Evolutionary conservation across 2,888 invertebrate genomes (phyloP), one percentile per base, ranked within the genome.

Genomic region (Corythucha ciliata): DNA sequence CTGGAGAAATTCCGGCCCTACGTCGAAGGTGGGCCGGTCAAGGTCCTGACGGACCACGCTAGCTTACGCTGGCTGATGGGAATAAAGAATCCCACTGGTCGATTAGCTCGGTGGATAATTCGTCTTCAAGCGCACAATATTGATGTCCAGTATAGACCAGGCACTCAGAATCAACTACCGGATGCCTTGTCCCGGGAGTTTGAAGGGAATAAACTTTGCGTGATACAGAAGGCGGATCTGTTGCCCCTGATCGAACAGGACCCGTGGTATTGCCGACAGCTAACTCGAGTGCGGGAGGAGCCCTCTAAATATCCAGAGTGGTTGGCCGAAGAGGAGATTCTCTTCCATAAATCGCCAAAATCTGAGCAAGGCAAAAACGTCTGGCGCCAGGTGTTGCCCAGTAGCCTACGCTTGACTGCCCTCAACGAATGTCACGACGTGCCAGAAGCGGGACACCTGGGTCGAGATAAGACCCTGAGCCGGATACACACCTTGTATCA

Each of bases 11-110:
- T 56, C 27, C 44, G 61, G 10, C 52, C 49, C 1, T 63, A 63
- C 32, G n/a, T 62, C 1, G 60, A 62, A 29, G 63, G 61, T 1
- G 48, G 49, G 8, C 33, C 46, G 2, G 64, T 63, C 36, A 59
- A 45, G 4, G 62, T 63, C 0, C 56, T 64, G 0, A 64, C 61
- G 0, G 61, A 63, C 27, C 57, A 63, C 16, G 24, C 50, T 12
- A 59, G 58, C 21, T 36, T 63, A 0, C 25, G 41, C 1, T 63
- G 61, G 62, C 39, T 62, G 7, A 54, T 56, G 16, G 53, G 41
- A 8, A 18, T 59, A 3, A 59, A 63, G 5, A 52, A 57, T 18
- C 62, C 62, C 0, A 49, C 48, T 1, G 59, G 60, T 6, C 50
- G 57, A 7, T 22, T 62, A 34, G 59, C 61, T 1, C 24, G 61